phyloP scores from a whole-genome alignment of 2,113 vertebrate species.

The Ranitomeya variabilis region DNA sequence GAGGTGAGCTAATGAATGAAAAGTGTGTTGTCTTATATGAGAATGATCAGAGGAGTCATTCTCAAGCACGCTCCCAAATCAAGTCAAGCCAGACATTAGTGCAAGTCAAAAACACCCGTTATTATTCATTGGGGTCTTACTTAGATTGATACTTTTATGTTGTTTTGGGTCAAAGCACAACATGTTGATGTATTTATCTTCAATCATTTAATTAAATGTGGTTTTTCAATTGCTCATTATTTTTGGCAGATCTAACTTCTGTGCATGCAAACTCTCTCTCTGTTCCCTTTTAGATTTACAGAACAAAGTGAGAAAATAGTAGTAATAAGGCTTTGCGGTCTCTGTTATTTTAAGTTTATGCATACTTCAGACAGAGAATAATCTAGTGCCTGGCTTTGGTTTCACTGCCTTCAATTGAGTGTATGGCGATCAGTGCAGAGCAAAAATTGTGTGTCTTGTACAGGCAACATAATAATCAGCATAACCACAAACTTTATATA shows the following conservation, averaged over 20 bases:
- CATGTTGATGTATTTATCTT: conserved; percentile 46
- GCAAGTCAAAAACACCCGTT: conserved; percentile 25
- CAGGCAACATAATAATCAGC: not conserved
- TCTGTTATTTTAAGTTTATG: conserved; percentile 18
- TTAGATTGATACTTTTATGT: conserved; percentile 39
- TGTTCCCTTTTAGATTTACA: conserved; percentile 27
- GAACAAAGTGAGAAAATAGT: conserved; percentile 45
- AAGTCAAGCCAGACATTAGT: conserved; percentile 14
- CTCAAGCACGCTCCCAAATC: conserved; percentile 13
- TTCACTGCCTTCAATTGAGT: not conserved
- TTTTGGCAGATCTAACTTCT: conserved; percentile 24
- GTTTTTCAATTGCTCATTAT: conserved; percentile 43
- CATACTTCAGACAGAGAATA: conserved; percentile 17
- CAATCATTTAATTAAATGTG: conserved; percentile 47
- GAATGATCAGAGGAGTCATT: conserved; percentile 37
- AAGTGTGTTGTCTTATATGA: conserved; percentile 18
- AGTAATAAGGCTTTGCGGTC: not conserved
- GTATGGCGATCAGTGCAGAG: not conserved
- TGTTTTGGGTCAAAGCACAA: conserved; percentile 46
- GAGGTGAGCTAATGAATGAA: conserved; percentile 39
- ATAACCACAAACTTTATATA: not conserved
- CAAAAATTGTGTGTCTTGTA: not conserved
- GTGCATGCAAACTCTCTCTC: not conserved
- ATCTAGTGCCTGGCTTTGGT: conserved; percentile 14
- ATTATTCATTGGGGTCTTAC: conserved; percentile 5